Conservation (phyloP, 1,140 invertebrate species). For the Drosophila varians region DNA sequence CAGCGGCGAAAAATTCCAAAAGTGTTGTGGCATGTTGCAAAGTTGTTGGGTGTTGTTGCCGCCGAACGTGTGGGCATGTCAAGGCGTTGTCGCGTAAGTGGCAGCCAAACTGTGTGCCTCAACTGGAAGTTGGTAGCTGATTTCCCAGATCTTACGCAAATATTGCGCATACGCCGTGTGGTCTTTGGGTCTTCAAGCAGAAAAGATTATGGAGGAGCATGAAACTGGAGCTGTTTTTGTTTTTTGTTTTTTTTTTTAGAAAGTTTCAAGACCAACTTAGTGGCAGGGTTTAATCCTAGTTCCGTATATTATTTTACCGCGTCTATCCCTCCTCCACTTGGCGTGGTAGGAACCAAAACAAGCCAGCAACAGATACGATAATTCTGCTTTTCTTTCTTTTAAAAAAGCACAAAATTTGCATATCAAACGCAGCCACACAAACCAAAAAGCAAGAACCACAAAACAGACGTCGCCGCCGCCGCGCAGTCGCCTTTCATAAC, state of each 20-base stretch:
- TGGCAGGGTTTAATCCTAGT: no score
- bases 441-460: conserved; percentile 35
- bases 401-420: conserved; percentile 71
- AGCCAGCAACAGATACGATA: conserved; percentile 38
- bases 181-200: conserved; percentile 18
- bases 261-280: no score
- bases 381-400: conserved; percentile 52
- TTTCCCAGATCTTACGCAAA: conserved; percentile 47
- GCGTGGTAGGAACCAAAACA: background rate
- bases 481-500: conserved; percentile 72
- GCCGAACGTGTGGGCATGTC: conserved; percentile 75
- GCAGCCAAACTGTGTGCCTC: conserved; percentile 21
- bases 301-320: conserved; percentile 28
- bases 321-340: conserved; percentile 8
- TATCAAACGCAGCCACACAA: conserved; percentile 68
- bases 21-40: conserved; percentile 77
- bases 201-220: background rate
- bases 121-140: conserved; percentile 3
- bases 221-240: background rate
- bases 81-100: conserved; percentile 74
- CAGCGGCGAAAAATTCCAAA: conserved; percentile 63
- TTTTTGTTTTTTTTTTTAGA: no score
- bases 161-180: conserved; percentile 69
- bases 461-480: conserved; percentile 56
- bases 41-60: conserved; percentile 67